Percentiles rank a stretch among this genome's conserved stretches.
Evolutionary conservation across 2,888 invertebrate species (phyloP).

Genomic region (Galerucella nymphaeae): DNA sequence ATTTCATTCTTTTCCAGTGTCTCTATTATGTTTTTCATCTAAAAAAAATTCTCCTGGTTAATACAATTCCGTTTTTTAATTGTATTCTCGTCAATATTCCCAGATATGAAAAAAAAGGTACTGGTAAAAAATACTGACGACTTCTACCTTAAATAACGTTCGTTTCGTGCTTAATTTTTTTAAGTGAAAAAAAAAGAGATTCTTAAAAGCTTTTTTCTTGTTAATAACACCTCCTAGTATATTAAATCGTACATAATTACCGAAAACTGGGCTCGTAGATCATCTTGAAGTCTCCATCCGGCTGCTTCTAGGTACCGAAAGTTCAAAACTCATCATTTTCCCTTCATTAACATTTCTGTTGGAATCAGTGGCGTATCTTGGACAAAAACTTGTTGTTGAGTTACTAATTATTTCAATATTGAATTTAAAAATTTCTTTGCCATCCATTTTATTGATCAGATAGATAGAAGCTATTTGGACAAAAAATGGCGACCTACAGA

Average conservation of each 20-base stretch:
- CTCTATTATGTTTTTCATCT: too few species aligned
- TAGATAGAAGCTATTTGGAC: too few species aligned
- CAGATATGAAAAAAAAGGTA: neutral
- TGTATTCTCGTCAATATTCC: neutral
- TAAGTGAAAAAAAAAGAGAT: constrained; percentile 13
- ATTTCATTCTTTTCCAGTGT: too few species aligned
- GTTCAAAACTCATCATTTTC: constrained; percentile 12
- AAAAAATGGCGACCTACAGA: too few species aligned
- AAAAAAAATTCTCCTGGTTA: neutral
- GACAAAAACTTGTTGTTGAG: constrained; percentile 10
- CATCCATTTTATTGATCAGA: neutral
- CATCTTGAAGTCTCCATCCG: constrained; percentile 45
- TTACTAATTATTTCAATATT: neutral
- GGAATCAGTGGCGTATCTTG: constrained; percentile 1
- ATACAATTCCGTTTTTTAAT: neutral
- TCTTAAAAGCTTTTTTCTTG: constrained; percentile 28
- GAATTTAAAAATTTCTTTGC: neutral
- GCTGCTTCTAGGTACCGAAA: constrained; percentile 26
- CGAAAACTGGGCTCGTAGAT: constrained; percentile 38
- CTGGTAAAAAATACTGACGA: neutral
- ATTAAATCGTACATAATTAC: constrained; percentile 29
- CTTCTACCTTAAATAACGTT: neutral
- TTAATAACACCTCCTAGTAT: constrained; percentile 33
- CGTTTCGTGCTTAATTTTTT: neutral
- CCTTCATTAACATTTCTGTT: constrained; percentile 21